Conservation (phyloP, 2,888 invertebrate genomes). For the Eristalis tenax region DNA sequence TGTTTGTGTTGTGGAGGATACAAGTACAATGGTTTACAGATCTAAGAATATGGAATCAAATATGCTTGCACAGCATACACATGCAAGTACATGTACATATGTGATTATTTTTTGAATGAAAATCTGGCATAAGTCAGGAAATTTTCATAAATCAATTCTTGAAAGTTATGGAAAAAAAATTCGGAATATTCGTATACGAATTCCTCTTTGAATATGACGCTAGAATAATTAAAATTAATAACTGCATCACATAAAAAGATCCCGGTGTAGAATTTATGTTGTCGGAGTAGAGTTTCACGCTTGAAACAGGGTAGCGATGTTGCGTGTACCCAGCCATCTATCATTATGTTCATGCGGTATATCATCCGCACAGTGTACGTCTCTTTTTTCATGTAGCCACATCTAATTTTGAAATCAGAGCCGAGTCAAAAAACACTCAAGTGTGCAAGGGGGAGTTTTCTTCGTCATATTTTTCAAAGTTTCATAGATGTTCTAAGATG, state of each 20-base stretch:
- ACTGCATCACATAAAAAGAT: constrained; percentile 65
- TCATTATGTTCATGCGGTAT: constrained; percentile 68
- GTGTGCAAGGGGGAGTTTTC: constrained; percentile 38
- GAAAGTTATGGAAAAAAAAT: not conserved
- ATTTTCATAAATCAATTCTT: constrained; percentile 1
- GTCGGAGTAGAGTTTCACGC: constrained; percentile 67
- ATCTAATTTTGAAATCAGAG: constrained; percentile 70
- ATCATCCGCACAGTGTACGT: constrained; percentile 59
- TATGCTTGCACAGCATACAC: not conserved
- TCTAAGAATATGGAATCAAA: not conserved
- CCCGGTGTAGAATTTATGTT: constrained; percentile 62
- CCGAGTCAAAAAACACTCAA: constrained; percentile 49
- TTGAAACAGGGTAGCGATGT: constrained; percentile 53
- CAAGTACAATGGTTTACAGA: constrained; percentile 1
- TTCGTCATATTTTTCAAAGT: not conserved
- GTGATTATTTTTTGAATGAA: not conserved
- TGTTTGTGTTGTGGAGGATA: not conserved
- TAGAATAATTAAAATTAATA: constrained; percentile 68
- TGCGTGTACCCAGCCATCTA: constrained; percentile 64
- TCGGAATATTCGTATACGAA: constrained; percentile 22
- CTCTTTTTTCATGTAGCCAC: constrained; percentile 69
- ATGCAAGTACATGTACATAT: not conserved
- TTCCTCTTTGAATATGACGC: constrained; percentile 42
- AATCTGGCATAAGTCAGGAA: not conserved
- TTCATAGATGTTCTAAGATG: not conserved